Evolutionary conservation across 2,888 invertebrate genomes (phyloP).

Genomic region (Noctua janthe): DNA sequence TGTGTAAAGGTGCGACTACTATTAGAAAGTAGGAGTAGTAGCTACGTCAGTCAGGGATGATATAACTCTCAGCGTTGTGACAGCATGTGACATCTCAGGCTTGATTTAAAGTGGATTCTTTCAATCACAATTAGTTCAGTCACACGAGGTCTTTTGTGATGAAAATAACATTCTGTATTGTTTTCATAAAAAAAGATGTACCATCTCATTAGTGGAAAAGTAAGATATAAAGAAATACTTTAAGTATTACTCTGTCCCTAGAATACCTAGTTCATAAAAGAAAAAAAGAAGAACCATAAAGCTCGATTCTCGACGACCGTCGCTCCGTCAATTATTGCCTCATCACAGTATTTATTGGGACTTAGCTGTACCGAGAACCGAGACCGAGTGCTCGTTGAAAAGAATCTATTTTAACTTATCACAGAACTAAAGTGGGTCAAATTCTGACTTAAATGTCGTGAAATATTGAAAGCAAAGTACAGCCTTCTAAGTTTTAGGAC

Average conservation of each 20-base stretch:
- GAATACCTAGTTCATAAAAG: constrained; percentile 8
- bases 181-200: neutral
- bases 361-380: constrained; percentile 28
- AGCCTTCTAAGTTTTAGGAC: constrained; percentile 22
- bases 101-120: constrained; percentile 38
- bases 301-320: constrained; percentile 6
- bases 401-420: constrained; percentile 42
- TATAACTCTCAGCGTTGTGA: constrained; percentile 36
- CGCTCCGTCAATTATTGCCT: constrained; percentile 41
- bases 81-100: constrained; percentile 23
- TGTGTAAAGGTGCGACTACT: constrained; percentile 43
- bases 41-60: constrained; percentile 17
- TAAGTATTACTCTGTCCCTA: neutral
- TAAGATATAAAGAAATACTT: neutral
- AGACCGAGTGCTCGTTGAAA: constrained; percentile 28
- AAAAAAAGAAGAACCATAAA: constrained; percentile 22
- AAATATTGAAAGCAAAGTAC: constrained; percentile 43
- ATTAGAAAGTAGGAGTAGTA: constrained; percentile 39
- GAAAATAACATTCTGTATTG: constrained; percentile 14
- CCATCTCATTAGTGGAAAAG: neutral
- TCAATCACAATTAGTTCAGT: constrained; percentile 24
- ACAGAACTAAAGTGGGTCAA: constrained; percentile 40
- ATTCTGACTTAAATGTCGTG: constrained; percentile 21
- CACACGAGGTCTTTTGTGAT: constrained; percentile 11
- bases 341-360: constrained; percentile 50